These are phyloP conservation scores for Nothoprocta perdicaria DNA, from an alignment of 2,113 vertebrate species.

Conservation along the genomic window DNA sequence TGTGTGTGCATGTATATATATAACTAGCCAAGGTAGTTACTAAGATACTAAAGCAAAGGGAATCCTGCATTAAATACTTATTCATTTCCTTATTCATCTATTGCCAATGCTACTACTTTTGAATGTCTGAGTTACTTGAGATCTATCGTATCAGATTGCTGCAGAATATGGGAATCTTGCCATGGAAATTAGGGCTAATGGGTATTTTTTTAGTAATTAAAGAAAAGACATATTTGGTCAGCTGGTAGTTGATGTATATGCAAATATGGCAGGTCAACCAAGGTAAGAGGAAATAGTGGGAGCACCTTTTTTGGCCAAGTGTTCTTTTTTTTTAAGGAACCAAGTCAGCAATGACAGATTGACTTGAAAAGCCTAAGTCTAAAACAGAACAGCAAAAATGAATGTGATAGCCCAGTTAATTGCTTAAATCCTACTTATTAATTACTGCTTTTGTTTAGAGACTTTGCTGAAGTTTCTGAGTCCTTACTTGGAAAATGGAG, in stretches of 20 bases:
- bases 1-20: background rate
- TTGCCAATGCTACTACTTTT: background rate
- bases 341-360: background rate
- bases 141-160: background rate
- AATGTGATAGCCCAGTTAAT: background rate
- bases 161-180: constrained; percentile 7
- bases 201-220: constrained; percentile 31
- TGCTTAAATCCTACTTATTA: background rate
- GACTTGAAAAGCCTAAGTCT: background rate
- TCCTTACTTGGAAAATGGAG: background rate
- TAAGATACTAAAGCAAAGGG: background rate
- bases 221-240: background rate
- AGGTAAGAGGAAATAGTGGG: constrained; percentile 10
- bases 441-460: background rate
- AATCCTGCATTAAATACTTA: background rate
- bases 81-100: background rate
- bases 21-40: background rate
- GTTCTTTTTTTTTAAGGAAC: background rate
- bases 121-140: background rate
- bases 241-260: background rate
- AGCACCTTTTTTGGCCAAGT: background rate
- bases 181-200: constrained; percentile 5
- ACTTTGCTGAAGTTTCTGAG: background rate
- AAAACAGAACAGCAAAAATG: constrained; percentile 8
- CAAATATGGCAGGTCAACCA: constrained; percentile 21